These are phyloP conservation scores for Phyllotis vaccarum DNA, from an alignment of 2,797 vertebrate species.

Conservation along the genomic window DNA sequence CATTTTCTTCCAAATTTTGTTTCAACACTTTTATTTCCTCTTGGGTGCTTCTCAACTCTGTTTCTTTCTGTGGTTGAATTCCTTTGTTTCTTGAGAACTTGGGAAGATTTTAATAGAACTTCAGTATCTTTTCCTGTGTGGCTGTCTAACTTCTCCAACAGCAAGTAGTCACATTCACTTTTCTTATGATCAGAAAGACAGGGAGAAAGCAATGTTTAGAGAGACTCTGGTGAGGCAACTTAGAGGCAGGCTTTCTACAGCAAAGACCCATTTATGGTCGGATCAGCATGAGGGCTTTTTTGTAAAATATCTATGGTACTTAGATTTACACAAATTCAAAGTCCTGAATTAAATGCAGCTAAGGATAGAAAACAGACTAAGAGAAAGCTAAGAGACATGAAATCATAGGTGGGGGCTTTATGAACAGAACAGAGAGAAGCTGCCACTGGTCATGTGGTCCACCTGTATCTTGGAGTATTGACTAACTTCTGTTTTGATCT, in stretches of 20 bases:
- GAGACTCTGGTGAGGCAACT: background rate
- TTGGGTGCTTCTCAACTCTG: background rate
- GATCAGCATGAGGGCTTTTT: background rate
- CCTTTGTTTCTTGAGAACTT: slow-evolving; percentile 51
- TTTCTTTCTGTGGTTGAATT: background rate
- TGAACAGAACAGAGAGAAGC: background rate
- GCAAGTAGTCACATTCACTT: slow-evolving; percentile 36
- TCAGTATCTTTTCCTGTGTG: slow-evolving; percentile 2
- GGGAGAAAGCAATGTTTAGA: background rate
- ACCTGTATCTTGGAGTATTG: slow-evolving; percentile 4
- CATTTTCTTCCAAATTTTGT: slow-evolving; percentile 43
- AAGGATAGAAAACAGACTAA: background rate
- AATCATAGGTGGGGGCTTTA: background rate
- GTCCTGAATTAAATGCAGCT: slow-evolving; percentile 12
- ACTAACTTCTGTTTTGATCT: background rate
- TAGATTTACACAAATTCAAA: background rate
- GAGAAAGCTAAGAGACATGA: background rate
- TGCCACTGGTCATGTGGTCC: background rate
- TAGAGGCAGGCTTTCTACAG: background rate
- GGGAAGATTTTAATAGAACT: slow-evolving; percentile 34
- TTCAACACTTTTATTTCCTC: slow-evolving; percentile 47
- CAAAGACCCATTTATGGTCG: background rate
- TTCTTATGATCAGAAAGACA: slow-evolving; percentile 14
- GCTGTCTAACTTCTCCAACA: slow-evolving; percentile 38
- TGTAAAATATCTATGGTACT: background rate